These are phyloP conservation scores for Neodiprion virginianus DNA, from an alignment of 1,140 invertebrate genomes.

Conservation along the genomic window DNA sequence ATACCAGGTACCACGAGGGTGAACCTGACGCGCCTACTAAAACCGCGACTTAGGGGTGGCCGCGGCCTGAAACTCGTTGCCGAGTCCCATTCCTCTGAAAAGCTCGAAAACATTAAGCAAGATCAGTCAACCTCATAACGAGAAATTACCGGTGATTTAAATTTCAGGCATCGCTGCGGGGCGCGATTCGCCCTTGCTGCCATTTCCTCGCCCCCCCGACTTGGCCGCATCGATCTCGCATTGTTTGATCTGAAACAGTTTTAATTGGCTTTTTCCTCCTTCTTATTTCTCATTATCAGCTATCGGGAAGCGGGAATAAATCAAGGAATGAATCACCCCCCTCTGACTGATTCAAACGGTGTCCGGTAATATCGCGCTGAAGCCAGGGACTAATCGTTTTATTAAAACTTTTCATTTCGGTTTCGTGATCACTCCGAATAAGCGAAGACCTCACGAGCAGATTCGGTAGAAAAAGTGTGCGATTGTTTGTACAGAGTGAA, in stretches of 20 bases:
- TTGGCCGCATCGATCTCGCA: neutral
- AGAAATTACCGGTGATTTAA: conserved; percentile 5
- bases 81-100: neutral
- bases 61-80: neutral
- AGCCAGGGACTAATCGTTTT: too few species aligned
- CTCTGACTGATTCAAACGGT: too few species aligned
- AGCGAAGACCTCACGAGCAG: too few species aligned
- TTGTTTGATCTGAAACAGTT: neutral
- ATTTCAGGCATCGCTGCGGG: conserved; percentile 1
- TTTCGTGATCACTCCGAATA: too few species aligned
- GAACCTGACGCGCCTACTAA: conserved; percentile 6
- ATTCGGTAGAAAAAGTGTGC: too few species aligned
- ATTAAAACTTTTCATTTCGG: too few species aligned
- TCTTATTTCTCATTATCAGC: neutral
- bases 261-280: neutral
- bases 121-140: neutral
- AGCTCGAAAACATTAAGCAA: neutral
- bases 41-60: conserved; percentile 1
- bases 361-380: too few species aligned
- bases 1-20: conserved; percentile 2
- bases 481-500: too few species aligned
- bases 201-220: neutral
- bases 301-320: too few species aligned
- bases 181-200: neutral
- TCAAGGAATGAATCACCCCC: too few species aligned